Evolutionary conservation across 37 sponge, comb jelly and placozoan genomes (phyloP).

Genomic region (Amphimedon queenslandica): DNA sequence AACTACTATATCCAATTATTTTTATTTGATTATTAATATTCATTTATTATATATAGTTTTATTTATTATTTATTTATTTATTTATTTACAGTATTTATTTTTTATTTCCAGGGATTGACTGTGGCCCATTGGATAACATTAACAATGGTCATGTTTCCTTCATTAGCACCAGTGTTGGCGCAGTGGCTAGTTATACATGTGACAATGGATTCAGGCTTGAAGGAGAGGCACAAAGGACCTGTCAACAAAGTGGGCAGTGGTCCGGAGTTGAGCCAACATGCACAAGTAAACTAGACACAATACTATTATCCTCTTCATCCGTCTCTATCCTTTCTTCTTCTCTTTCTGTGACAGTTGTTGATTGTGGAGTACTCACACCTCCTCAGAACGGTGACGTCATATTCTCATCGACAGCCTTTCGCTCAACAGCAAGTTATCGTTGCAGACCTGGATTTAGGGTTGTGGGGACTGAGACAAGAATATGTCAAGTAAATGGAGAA

Average conservation of each 20-base stretch:
- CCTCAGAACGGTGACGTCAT: conserved; percentile 37
- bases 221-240: conserved; percentile 30
- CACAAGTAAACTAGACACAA: background rate
- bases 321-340: background rate
- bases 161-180: conserved; percentile 11
- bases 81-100: too few relatives aligned
- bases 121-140: conserved; percentile 23
- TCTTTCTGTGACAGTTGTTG: conserved; percentile 23
- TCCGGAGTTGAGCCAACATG: conserved; percentile 51
- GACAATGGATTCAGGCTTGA: conserved; percentile 43
- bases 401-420: conserved; percentile 21
- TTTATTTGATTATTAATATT: too few relatives aligned
- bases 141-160: conserved; percentile 22
- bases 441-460: conserved; percentile 43
- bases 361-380: conserved; percentile 32
- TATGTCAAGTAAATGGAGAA: conserved; percentile 34
- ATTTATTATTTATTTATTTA: too few relatives aligned
- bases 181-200: conserved; percentile 44
- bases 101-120: too few relatives aligned
- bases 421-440: conserved; percentile 19
- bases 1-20: too few relatives aligned
- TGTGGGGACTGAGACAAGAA: conserved; percentile 16
- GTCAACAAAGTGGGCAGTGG: conserved; percentile 54
- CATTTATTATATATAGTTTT: too few relatives aligned
- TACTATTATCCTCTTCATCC: background rate